Evolutionary conservation across 2,113 vertebrate species (phyloP).

Genomic region (Promerops cafer): DNA sequence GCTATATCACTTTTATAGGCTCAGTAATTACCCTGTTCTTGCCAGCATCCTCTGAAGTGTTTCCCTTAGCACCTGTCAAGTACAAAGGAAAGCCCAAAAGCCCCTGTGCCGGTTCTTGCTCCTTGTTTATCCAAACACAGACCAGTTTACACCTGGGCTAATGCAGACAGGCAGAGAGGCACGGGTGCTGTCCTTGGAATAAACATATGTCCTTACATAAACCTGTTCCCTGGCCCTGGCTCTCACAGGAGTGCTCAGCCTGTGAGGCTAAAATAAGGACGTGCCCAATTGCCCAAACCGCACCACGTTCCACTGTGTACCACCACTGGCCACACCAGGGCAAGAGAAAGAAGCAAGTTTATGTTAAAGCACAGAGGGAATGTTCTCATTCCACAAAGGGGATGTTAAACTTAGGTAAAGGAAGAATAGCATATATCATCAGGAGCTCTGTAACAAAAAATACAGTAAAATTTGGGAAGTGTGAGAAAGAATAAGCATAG

Average conservation of each 20-base stretch:
- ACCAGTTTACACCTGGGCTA: neutral
- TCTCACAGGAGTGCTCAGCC: neutral
- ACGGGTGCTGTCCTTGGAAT: neutral
- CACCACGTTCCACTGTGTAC: rapidly evolving
- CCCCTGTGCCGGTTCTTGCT: neutral
- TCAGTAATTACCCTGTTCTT: neutral
- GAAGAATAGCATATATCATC: neutral
- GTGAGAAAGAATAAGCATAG: neutral
- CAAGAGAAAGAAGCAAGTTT: neutral
- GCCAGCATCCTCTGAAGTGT: neutral
- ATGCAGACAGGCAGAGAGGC: neutral
- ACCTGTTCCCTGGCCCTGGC: rapidly evolving
- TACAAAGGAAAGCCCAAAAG: neutral
- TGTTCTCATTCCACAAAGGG: neutral
- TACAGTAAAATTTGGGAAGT: neutral
- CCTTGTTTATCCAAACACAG: neutral
- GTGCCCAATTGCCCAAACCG: neutral
- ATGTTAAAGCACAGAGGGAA: neutral
- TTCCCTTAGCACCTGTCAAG: neutral
- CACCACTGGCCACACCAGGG: neutral
- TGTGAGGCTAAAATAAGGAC: neutral
- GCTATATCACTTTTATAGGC: neutral
- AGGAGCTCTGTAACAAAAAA: neutral
- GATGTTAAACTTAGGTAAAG: neutral
- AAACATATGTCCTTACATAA: too few species aligned